These are phyloP conservation scores for Gobionotothen gibberifrons DNA, from an alignment of 2,797 vertebrate genomes.

Conservation along the genomic window DNA sequence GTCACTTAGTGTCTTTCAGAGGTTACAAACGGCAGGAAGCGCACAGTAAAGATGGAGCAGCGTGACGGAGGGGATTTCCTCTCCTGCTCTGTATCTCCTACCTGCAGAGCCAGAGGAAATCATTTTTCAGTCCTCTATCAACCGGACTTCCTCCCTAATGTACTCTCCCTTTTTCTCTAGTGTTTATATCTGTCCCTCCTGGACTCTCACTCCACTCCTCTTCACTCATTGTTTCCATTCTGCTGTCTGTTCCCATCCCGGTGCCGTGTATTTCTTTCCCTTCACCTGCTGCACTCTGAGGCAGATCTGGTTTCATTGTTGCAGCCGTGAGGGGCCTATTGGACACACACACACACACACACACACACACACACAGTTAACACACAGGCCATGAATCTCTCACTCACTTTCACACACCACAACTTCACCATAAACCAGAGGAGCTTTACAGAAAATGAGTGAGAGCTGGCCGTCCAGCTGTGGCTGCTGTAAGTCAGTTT, in stretches of 20 bases:
- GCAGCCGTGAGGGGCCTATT: constrained; percentile 53
- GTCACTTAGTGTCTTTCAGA: constrained; percentile 32
- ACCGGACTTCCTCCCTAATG: constrained; percentile 61
- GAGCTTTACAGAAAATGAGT: constrained; percentile 18
- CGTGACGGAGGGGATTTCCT: constrained; percentile 56
- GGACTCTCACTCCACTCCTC: constrained; percentile 1
- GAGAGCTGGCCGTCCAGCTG: constrained; percentile 57
- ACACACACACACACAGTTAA: constrained; percentile 25
- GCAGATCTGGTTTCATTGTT: constrained; percentile 67
- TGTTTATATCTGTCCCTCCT: constrained; percentile 51
- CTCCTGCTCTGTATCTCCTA: constrained; percentile 54
- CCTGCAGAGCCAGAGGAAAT: constrained; percentile 63
- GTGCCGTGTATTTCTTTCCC: constrained; percentile 29
- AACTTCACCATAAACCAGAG: constrained; percentile 25
- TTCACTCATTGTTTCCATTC: neutral
- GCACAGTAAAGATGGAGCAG: constrained; percentile 37
- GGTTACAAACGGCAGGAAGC: constrained; percentile 49
- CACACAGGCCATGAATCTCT: constrained; percentile 40
- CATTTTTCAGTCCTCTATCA: constrained; percentile 53
- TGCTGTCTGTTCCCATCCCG: constrained; percentile 25
- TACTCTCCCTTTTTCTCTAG: constrained; percentile 34
- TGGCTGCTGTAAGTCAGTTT: constrained; percentile 50
- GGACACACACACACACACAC: constrained; percentile 5
- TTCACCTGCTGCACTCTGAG: constrained; percentile 53
- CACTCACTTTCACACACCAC: constrained; percentile 26